A percentile compares a stretch with the other conserved stretches of the same genome.
phyloP scores from a whole-genome alignment of 1,140 invertebrate species.

The Venustaconcha ellipsiformis region DNA sequence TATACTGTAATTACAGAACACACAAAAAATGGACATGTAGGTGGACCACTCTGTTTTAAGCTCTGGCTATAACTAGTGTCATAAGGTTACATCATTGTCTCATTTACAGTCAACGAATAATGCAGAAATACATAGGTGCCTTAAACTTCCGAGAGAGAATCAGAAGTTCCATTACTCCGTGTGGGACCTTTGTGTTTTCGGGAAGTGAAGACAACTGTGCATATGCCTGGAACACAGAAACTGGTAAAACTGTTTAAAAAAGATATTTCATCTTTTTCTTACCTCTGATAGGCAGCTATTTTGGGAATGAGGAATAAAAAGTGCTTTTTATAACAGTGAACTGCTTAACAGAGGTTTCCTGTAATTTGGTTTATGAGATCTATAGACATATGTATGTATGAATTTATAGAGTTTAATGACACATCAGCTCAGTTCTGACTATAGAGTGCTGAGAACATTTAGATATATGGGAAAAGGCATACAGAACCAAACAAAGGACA shows the following conservation, averaged over 20 bases:
- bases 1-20: too few relatives aligned
- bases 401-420: too few relatives aligned
- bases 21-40: too few relatives aligned
- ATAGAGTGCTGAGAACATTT: background rate
- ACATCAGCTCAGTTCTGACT: background rate
- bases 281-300: background rate
- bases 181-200: slow-evolving; percentile 76
- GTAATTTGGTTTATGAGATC: background rate
- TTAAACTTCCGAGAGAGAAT: slow-evolving; percentile 66
- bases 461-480: background rate
- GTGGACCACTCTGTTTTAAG: too few relatives aligned
- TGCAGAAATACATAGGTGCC: slow-evolving; percentile 66
- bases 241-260: slow-evolving; percentile 63
- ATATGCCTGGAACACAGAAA: slow-evolving; percentile 86
- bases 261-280: too few relatives aligned
- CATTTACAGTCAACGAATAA: slow-evolving; percentile 59
- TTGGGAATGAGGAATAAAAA: background rate
- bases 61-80: too few relatives aligned
- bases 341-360: background rate
- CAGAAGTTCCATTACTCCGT: slow-evolving; percentile 74
- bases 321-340: background rate
- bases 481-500: background rate
- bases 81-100: background rate
- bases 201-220: slow-evolving; percentile 84
- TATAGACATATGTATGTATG: background rate